phyloP scores from a whole-genome alignment of 2,888 invertebrate species.

The Lepidonotus clava region DNA sequence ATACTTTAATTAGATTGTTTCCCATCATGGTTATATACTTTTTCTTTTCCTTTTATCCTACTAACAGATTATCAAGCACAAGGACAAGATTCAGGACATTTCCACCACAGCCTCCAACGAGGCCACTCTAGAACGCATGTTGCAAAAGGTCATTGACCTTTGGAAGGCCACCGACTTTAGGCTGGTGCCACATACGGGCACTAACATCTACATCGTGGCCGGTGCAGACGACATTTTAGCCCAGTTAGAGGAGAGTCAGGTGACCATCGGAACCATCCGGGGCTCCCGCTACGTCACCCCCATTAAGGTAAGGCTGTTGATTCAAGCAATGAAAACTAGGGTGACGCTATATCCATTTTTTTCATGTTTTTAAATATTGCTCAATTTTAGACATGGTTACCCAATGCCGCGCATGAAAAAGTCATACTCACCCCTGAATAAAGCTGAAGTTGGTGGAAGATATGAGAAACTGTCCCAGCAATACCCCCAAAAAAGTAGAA shows the following conservation, averaged over 20 bases:
- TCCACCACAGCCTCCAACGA: conserved; percentile 80
- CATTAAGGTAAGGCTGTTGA: conserved; percentile 79
- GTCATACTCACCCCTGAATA: too few relatives aligned
- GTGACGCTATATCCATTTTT: too few relatives aligned
- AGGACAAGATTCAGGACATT: conserved; percentile 80
- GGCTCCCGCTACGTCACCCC: conserved; percentile 79
- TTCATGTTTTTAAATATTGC: too few relatives aligned
- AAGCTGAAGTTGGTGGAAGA: too few relatives aligned
- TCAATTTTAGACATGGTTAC: too few relatives aligned
- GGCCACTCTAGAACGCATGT: conserved; percentile 79
- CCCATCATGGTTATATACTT: too few relatives aligned
- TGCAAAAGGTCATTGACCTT: conserved; percentile 79
- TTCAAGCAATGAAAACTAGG: too few relatives aligned
- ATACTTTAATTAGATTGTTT: too few relatives aligned
- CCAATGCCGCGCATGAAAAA: too few relatives aligned
- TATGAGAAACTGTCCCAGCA: too few relatives aligned
- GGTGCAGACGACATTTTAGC: conserved; percentile 80
- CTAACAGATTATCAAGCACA: conserved; percentile 79
- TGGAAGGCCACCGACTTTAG: conserved; percentile 79
- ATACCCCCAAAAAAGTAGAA: too few relatives aligned
- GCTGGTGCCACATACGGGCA: conserved; percentile 75
- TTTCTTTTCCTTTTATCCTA: background rate
- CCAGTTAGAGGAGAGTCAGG: conserved; percentile 80
- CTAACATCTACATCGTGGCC: conserved; percentile 78
- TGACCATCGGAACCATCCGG: conserved; percentile 79